Percentiles rank a stretch among this genome's conserved stretches.
phyloP scores from a whole-genome alignment of 2,888 invertebrate species.

The Heliothis peltigera region DNA sequence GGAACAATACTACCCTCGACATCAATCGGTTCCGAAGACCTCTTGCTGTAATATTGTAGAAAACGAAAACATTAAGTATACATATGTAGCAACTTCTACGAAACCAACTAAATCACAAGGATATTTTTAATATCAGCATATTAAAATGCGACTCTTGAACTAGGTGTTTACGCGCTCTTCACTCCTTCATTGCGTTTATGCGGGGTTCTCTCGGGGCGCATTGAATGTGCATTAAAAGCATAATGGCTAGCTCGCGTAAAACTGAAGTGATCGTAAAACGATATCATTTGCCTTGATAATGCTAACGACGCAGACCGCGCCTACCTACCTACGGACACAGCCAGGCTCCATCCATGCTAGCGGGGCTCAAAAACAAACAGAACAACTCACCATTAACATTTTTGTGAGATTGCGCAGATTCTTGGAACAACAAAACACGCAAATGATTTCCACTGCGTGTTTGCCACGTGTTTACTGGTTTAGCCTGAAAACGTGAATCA shows the following conservation, averaged over 20 bases:
- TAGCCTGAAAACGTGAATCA: background rate
- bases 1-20: background rate
- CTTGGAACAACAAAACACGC: slow-evolving; percentile 27
- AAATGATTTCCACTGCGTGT: slow-evolving; percentile 25
- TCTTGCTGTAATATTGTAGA: background rate
- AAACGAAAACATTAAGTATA: too few relatives aligned
- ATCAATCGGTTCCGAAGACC: background rate
- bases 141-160: background rate
- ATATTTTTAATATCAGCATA: background rate
- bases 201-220: background rate
- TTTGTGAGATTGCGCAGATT: slow-evolving; percentile 50
- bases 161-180: background rate
- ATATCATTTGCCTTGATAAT: slow-evolving; percentile 50
- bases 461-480: slow-evolving; percentile 11
- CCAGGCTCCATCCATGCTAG: slow-evolving; percentile 11
- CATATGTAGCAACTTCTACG: too few relatives aligned
- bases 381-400: slow-evolving; percentile 58
- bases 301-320: slow-evolving; percentile 36
- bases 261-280: slow-evolving; percentile 51
- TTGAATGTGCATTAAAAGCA: slow-evolving; percentile 31
- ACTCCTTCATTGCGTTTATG: background rate
- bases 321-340: slow-evolving; percentile 3
- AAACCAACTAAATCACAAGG: too few relatives aligned
- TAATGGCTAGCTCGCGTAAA: slow-evolving; percentile 35
- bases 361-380: slow-evolving; percentile 53